Evolutionary conservation across 2,888 invertebrate genomes (phyloP).

Genomic region (Aspidiotus destructor): DNA sequence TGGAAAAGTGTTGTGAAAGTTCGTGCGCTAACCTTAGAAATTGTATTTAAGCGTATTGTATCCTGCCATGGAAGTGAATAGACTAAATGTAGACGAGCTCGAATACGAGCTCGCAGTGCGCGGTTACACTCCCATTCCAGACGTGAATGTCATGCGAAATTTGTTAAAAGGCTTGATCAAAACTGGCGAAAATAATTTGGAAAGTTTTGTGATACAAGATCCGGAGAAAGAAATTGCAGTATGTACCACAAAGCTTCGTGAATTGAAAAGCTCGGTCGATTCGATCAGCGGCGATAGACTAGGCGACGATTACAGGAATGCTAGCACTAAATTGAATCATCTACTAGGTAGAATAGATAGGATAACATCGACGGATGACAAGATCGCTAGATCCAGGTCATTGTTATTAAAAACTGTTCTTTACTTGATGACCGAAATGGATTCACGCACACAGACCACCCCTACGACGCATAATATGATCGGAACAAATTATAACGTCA

Average conservation of each 20-base stretch:
- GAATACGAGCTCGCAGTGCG: conserved; percentile 32
- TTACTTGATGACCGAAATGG: conserved; percentile 35
- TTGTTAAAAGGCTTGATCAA: conserved; percentile 33
- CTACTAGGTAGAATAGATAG: conserved; percentile 35
- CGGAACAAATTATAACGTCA: background rate
- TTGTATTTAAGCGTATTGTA: background rate
- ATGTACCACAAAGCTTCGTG: conserved; percentile 33
- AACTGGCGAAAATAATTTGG: conserved; percentile 30
- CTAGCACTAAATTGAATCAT: conserved; percentile 34
- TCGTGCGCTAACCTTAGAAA: background rate
- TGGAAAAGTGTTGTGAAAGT: conserved; percentile 6
- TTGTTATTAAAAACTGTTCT: conserved; percentile 34
- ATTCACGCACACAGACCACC: conserved; percentile 18
- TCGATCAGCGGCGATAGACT: conserved; percentile 32
- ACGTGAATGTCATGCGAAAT: conserved; percentile 31
- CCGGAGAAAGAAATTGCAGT: conserved; percentile 27
- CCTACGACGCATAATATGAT: conserved; percentile 6
- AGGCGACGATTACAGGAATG: conserved; percentile 32
- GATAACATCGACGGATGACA: conserved; percentile 25
- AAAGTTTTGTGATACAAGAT: conserved; percentile 13
- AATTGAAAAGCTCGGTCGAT: conserved; percentile 31
- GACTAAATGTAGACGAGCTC: conserved; percentile 34
- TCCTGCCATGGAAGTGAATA: conserved; percentile 33
- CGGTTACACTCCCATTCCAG: conserved; percentile 24
- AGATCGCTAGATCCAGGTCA: conserved; percentile 31